Evolutionary conservation across 2,113 vertebrate genomes (phyloP).

Genomic region (Neogobius melanostomus): DNA sequence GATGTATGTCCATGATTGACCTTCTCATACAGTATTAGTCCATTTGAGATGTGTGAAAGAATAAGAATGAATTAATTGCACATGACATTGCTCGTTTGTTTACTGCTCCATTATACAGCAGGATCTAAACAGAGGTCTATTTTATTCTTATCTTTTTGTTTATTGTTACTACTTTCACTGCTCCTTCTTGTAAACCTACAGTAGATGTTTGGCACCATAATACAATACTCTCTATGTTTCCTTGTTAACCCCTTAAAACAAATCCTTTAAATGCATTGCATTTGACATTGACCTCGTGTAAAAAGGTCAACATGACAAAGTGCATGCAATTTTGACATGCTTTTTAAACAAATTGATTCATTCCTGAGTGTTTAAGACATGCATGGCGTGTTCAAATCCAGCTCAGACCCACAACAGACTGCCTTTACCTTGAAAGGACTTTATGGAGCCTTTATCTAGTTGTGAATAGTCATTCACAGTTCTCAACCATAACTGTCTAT

Average conservation of each 20-base stretch:
- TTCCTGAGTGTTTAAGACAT: background rate
- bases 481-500: conserved; percentile 25
- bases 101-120: too few relatives aligned
- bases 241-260: background rate
- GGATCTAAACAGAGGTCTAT: background rate
- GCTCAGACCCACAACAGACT: conserved; percentile 21
- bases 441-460: conserved; percentile 32
- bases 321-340: background rate
- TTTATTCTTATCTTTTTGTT: background rate
- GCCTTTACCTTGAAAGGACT: conserved; percentile 60
- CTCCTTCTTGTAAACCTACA: background rate
- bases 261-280: background rate
- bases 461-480: conserved; percentile 31
- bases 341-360: conserved; percentile 7
- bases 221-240: background rate
- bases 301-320: conserved; percentile 4
- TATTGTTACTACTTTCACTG: too few relatives aligned
- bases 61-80: too few relatives aligned
- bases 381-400: background rate
- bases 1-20: too few relatives aligned
- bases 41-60: too few relatives aligned
- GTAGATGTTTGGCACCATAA: background rate
- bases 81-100: too few relatives aligned
- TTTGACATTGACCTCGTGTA: background rate
- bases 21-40: too few relatives aligned